Evolutionary conservation across 23 tunicate genomes (phyloP).

Genomic region (Ascidia mentula): DNA sequence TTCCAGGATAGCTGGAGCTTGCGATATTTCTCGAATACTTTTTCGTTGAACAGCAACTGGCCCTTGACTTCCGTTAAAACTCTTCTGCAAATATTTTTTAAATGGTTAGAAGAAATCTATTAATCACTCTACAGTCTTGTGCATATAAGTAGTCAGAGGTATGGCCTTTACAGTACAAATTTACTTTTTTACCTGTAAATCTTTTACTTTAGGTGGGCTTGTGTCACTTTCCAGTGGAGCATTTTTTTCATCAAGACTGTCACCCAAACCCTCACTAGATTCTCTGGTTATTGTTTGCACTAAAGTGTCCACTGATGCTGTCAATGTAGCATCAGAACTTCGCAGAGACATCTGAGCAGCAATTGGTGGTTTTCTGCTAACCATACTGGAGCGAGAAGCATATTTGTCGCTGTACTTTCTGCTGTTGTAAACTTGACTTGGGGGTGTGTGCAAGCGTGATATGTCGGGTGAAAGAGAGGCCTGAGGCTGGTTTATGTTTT

Average conservation of each 20-base stretch:
- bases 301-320: constrained; percentile 68
- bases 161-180: too few relatives aligned
- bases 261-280: neutral
- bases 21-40: constrained; percentile 50
- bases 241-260: neutral
- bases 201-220: neutral
- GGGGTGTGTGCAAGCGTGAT: constrained; percentile 28
- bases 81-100: neutral
- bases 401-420: constrained; percentile 22
- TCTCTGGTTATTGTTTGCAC: constrained; percentile 31
- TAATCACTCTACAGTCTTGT: too few relatives aligned
- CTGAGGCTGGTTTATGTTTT: constrained; percentile 23
- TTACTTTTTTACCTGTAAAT: neutral
- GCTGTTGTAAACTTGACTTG: constrained; percentile 38
- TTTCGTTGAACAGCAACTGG: constrained; percentile 35
- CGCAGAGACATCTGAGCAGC: constrained; percentile 20
- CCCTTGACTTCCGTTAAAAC: constrained; percentile 38
- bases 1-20: constrained; percentile 5
- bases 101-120: too few relatives aligned
- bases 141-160: too few relatives aligned
- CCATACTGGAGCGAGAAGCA: neutral
- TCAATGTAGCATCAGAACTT: constrained; percentile 69
- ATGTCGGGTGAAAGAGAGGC: constrained; percentile 56
- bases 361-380: constrained; percentile 13
- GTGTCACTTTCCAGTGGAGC: neutral